These are phyloP conservation scores for Alcis repandata DNA, from an alignment of 2,888 invertebrate species.

Conservation along the genomic window DNA sequence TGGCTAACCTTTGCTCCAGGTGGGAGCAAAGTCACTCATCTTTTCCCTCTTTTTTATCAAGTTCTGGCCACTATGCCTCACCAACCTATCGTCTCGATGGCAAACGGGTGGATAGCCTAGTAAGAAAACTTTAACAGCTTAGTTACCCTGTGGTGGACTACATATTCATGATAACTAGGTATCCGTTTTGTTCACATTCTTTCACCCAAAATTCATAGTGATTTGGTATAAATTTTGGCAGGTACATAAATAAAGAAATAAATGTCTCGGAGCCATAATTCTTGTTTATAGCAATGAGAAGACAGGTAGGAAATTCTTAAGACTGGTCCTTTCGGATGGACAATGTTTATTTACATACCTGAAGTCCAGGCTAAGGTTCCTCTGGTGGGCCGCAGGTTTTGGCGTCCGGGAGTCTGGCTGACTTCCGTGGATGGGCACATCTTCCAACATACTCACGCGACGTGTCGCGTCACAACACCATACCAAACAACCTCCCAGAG, in stretches of 20 bases:
- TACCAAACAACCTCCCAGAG: constrained; percentile 68
- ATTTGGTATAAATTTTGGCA: background rate
- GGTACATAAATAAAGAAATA: background rate
- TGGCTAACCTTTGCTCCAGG: too few relatives aligned
- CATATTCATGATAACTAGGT: too few relatives aligned
- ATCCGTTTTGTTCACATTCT: background rate
- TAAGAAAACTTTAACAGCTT: background rate
- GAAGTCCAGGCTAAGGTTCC: constrained; percentile 96
- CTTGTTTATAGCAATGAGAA: background rate
- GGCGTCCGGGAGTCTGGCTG: constrained; percentile 73
- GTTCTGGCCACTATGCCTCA: too few relatives aligned
- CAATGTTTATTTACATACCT: constrained; percentile 85
- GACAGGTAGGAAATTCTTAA: background rate
- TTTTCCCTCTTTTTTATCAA: too few relatives aligned
- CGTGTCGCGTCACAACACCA: constrained; percentile 70
- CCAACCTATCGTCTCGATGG: too few relatives aligned
- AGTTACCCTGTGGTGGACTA: too few relatives aligned
- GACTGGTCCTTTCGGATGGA: background rate
- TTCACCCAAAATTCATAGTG: background rate
- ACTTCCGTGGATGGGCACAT: constrained; percentile 84
- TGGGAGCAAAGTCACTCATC: too few relatives aligned
- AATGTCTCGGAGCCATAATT: too few relatives aligned
- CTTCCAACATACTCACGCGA: constrained; percentile 85
- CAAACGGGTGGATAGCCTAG: too few relatives aligned
- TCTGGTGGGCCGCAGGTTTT: constrained; percentile 89